Conservation (phyloP, 2,888 invertebrate species). For the Melitaea athalia region DNA sequence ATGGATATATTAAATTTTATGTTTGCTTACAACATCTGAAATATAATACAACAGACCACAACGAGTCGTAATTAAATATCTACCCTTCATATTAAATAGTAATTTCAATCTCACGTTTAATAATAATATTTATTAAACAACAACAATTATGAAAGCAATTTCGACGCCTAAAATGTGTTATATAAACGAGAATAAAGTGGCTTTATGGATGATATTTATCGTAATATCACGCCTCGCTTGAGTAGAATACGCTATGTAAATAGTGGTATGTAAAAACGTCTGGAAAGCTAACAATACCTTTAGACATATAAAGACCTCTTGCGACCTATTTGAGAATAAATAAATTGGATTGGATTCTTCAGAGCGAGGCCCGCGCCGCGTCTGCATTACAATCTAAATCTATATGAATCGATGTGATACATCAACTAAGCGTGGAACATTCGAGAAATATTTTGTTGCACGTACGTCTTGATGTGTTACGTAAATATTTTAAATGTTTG, state of each 20-base stretch:
- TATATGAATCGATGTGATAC: constrained; percentile 38
- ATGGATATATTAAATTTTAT: too few species aligned
- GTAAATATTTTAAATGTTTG: constrained; percentile 23
- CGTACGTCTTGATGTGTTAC: constrained; percentile 11
- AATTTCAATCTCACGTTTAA: too few species aligned
- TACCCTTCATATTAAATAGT: too few species aligned
- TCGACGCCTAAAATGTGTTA: not conserved
- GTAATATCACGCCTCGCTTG: constrained; percentile 22
- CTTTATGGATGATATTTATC: not conserved
- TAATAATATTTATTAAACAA: too few species aligned
- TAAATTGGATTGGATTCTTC: constrained; percentile 42
- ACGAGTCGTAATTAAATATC: too few species aligned
- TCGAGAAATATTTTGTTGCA: constrained; percentile 30
- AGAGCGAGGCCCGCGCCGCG: constrained; percentile 20
- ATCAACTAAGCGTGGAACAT: constrained; percentile 35
- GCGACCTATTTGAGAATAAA: constrained; percentile 41
- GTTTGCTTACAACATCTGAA: too few species aligned
- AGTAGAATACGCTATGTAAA: constrained; percentile 19
- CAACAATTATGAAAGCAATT: not conserved
- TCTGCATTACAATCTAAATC: constrained; percentile 37
- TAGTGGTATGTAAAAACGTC: constrained; percentile 22
- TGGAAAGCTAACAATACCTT: constrained; percentile 26
- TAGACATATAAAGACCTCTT: constrained; percentile 37
- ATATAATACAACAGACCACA: too few species aligned
- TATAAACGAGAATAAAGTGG: not conserved